Conservation (phyloP, 2,797 vertebrate species). For the Macropodus opercularis region DNA sequence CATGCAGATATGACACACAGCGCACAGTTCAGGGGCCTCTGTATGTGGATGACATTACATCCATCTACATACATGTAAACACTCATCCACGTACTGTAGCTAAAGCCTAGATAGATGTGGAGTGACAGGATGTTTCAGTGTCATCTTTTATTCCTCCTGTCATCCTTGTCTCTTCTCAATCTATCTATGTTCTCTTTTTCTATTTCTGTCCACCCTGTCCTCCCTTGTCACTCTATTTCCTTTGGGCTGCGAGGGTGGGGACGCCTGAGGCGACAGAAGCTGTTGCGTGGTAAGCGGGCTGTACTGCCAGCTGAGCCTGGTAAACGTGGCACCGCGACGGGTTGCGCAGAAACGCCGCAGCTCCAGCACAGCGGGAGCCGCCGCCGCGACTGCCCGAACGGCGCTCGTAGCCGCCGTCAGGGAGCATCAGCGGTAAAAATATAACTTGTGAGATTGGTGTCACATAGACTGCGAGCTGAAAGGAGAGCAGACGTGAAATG, state of each 20-base stretch:
- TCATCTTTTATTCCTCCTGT: slow-evolving; percentile 59
- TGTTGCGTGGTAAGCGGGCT: slow-evolving; percentile 25
- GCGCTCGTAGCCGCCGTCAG: slow-evolving; percentile 11
- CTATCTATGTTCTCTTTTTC: slow-evolving; percentile 29
- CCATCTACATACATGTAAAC: slow-evolving; percentile 21
- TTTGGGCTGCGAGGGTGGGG: slow-evolving; percentile 40
- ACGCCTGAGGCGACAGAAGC: slow-evolving; percentile 45
- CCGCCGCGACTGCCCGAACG: not conserved
- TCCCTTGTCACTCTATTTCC: slow-evolving; percentile 49
- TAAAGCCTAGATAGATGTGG: slow-evolving; percentile 48
- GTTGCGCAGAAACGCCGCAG: not conserved
- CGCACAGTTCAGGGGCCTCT: not conserved
- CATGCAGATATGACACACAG: slow-evolving; percentile 29
- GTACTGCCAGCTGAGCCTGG: slow-evolving; percentile 6
- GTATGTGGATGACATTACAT: slow-evolving; percentile 13
- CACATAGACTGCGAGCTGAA: slow-evolving; percentile 28
- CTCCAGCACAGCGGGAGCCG: not conserved
- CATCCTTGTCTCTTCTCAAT: slow-evolving; percentile 30
- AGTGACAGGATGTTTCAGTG: slow-evolving; percentile 68
- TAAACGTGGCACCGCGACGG: slow-evolving; percentile 18
- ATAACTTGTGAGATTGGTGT: slow-evolving; percentile 20
- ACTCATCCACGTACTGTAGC: slow-evolving; percentile 25
- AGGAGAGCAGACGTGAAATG: slow-evolving; percentile 49
- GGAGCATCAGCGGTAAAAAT: slow-evolving; percentile 19
- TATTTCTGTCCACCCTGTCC: slow-evolving; percentile 42